Evolutionary conservation across 2,888 invertebrate genomes (phyloP).

Genomic region (Petrolisthes cinctipes): DNA sequence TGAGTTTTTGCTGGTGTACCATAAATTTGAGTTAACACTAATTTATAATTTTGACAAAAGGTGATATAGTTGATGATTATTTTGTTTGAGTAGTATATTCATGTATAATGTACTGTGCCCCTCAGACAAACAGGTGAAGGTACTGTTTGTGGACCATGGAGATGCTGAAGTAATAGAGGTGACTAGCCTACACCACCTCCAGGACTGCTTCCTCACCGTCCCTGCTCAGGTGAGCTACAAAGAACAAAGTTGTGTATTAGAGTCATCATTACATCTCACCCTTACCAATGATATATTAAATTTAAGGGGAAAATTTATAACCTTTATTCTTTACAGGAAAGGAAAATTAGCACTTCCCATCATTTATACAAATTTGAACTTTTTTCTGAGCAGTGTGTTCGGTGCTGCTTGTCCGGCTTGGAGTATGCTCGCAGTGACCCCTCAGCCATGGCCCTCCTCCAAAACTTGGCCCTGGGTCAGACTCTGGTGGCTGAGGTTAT

Average conservation of each 20-base stretch:
- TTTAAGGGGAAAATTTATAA: not conserved
- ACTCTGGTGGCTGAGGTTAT: conserved; percentile 75
- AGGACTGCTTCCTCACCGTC: conserved; percentile 76
- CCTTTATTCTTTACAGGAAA: not conserved
- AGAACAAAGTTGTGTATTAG: not conserved
- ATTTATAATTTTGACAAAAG: no score
- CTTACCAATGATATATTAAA: not conserved
- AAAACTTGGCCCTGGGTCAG: conserved; percentile 72
- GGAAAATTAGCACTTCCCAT: not conserved
- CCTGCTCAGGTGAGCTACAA: conserved; percentile 77
- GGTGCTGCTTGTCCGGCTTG: conserved; percentile 76
- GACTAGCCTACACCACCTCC: conserved; percentile 75
- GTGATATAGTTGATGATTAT: no score
- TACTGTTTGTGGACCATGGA: conserved; percentile 83
- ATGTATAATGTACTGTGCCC: no score
- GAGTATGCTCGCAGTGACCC: conserved; percentile 76
- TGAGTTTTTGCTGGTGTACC: no score
- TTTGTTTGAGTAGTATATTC: no score
- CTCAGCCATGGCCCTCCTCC: conserved; percentile 69
- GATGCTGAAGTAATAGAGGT: conserved; percentile 76
- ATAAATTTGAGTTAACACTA: no score
- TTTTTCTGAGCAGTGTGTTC: conserved; percentile 27
- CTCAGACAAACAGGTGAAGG: conserved; percentile 71
- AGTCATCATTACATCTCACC: not conserved
- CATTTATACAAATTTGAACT: not conserved